Conservation (phyloP, 1,140 invertebrate species). For the Rhagoletis pomonella region DNA sequence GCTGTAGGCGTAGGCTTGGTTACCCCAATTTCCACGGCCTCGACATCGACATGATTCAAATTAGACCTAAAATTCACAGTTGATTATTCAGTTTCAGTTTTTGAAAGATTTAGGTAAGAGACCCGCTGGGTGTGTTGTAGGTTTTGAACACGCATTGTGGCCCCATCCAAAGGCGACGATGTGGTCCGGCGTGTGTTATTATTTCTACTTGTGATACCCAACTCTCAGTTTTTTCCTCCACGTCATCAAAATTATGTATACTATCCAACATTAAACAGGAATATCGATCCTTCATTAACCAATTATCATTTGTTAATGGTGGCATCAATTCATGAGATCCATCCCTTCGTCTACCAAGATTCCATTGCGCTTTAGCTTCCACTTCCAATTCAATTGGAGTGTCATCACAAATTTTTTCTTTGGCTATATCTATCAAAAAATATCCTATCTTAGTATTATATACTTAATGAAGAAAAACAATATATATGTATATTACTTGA, state of each 20-base stretch:
- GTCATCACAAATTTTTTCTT: constrained; percentile 93
- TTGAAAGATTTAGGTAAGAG: constrained; percentile 58
- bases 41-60: constrained; percentile 82
- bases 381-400: constrained; percentile 91
- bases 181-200: constrained; percentile 95
- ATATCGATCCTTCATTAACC: constrained; percentile 71
- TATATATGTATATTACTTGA: constrained; percentile 75
- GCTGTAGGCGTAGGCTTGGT: constrained; percentile 68
- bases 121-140: constrained; percentile 87
- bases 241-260: constrained; percentile 67
- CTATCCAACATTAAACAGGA: constrained; percentile 67
- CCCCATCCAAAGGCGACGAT: constrained; percentile 97
- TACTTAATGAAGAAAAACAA: neutral
- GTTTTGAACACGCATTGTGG: constrained; percentile 98
- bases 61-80: constrained; percentile 75
- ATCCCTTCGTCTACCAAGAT: constrained; percentile 81
- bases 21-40: constrained; percentile 83
- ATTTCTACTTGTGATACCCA: constrained; percentile 96
- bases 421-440: constrained; percentile 80
- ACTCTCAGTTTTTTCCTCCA: constrained; percentile 80
- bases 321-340: constrained; percentile 82
- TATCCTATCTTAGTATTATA: constrained; percentile 14
- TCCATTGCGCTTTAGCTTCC: constrained; percentile 92
- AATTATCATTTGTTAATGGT: constrained; percentile 79
- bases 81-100: constrained; percentile 10